Percentiles rank a stretch among this genome's conserved stretches.
phyloP scores from a whole-genome alignment of 1,140 invertebrate species.

The Phthorimaea operculella region DNA sequence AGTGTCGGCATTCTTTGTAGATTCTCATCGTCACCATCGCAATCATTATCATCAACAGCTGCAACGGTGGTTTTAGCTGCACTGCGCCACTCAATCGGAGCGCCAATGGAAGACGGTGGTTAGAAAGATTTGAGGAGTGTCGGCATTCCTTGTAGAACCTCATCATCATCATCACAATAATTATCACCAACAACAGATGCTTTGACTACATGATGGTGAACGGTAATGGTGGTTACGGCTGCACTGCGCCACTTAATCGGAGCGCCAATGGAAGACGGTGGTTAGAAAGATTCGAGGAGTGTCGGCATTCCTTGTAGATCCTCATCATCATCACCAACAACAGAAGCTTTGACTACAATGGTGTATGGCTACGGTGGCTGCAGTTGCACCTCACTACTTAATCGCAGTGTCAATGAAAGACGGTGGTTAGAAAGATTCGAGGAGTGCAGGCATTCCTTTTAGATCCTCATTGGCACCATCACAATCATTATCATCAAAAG shows the following conservation, averaged over 20 bases:
- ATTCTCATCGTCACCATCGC: too few species aligned
- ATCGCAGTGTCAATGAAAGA: conserved; percentile 31
- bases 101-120: too few species aligned
- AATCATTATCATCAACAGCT: conserved; percentile 74
- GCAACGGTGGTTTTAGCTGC: conserved; percentile 69
- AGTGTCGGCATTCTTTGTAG: conserved; percentile 21
- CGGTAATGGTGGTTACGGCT: conserved; percentile 69
- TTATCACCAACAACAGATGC: conserved; percentile 70
- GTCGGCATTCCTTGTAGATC: conserved; percentile 11
- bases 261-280: conserved; percentile 33
- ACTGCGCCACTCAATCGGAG: conserved; percentile 37
- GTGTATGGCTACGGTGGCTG: conserved; percentile 69
- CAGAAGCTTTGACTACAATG: too few species aligned
- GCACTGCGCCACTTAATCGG: conserved; percentile 44
- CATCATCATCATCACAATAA: too few species aligned
- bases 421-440: too few species aligned
- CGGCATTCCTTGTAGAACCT: too few species aligned
- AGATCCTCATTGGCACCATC: too few species aligned
- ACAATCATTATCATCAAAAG: too few species aligned
- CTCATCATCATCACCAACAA: conserved; percentile 67
- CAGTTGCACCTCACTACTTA: conserved; percentile 56
- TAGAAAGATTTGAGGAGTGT: too few species aligned
- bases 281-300: conserved; percentile 39
- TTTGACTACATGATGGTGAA: conserved; percentile 74
- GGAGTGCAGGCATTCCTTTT: too few species aligned